phyloP scores from a whole-genome alignment of 2,113 vertebrate genomes.

The Sinocyclocheilus maitianheensis region DNA sequence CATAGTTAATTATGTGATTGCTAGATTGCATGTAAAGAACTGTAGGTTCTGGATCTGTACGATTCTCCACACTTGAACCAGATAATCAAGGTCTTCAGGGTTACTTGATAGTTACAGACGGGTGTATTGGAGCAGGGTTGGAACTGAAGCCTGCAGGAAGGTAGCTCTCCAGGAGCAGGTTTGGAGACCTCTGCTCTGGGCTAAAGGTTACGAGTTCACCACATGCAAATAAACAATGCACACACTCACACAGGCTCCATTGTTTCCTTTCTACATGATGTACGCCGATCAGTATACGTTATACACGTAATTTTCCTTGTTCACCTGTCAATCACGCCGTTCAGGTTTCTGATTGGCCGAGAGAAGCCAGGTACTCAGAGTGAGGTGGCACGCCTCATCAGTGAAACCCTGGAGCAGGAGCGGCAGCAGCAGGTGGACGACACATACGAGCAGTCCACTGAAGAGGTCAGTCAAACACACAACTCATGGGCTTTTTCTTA shows the following conservation, averaged over 20 bases:
- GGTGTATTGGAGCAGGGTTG: too few relatives aligned
- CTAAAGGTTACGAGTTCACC: constrained; percentile 52
- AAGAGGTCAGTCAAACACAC: constrained; percentile 72
- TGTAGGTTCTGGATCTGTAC: too few relatives aligned
- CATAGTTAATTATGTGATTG: too few relatives aligned
- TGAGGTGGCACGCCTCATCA: constrained; percentile 91
- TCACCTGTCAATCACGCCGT: constrained; percentile 19
- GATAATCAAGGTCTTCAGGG: too few relatives aligned
- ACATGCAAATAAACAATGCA: constrained; percentile 54
- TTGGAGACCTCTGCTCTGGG: neutral
- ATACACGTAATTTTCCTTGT: neutral
- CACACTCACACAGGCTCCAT: neutral
- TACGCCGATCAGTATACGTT: neutral
- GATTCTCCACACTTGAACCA: too few relatives aligned
- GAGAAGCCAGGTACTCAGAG: constrained; percentile 90
- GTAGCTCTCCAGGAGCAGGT: neutral
- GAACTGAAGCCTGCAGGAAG: neutral
- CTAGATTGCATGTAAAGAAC: too few relatives aligned
- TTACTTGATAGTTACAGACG: too few relatives aligned
- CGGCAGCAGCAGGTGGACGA: constrained; percentile 82
- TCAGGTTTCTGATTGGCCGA: constrained; percentile 89
- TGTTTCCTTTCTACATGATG: neutral
- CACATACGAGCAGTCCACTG: constrained; percentile 80
- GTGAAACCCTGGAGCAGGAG: constrained; percentile 91
- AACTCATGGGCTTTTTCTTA: neutral